Conservation (phyloP, 2,888 invertebrate species). For the Tachystola acroxantha region DNA sequence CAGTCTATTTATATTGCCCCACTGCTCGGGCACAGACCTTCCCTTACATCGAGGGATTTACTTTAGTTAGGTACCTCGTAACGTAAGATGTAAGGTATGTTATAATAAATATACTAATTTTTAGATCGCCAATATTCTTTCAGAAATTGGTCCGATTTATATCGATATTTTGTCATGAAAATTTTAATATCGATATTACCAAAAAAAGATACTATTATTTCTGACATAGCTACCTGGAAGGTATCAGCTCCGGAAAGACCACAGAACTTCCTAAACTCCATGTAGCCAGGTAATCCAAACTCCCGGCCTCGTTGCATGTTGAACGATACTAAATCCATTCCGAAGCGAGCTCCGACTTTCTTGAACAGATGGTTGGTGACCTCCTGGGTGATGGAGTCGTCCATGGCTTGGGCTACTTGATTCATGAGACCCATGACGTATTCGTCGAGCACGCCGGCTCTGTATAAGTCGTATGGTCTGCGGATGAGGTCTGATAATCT, state of each 20-base stretch:
- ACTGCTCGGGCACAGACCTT: too few species aligned
- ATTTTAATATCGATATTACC: too few species aligned
- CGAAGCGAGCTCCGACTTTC: conserved; percentile 86
- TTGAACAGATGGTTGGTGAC: conserved; percentile 96
- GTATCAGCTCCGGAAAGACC: conserved; percentile 87
- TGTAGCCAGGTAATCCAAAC: conserved; percentile 94
- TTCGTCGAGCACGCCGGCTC: conserved; percentile 93
- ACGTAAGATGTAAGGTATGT: too few species aligned
- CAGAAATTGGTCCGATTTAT: too few species aligned
- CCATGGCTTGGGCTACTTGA: conserved; percentile 96
- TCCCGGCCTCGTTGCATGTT: conserved; percentile 96
- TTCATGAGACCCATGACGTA: conserved; percentile 96
- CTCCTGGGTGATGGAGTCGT: conserved; percentile 93
- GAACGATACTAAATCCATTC: conserved; percentile 94
- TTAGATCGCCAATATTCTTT: too few species aligned
- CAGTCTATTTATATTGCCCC: too few species aligned
- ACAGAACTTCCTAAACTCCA: conserved; percentile 89
- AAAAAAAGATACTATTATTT: too few species aligned
- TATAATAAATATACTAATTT: too few species aligned
- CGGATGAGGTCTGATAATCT: conserved; percentile 92
- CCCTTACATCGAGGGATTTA: too few species aligned
- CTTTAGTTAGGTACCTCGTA: too few species aligned
- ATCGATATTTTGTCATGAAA: too few species aligned
- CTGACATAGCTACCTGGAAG: too few species aligned
- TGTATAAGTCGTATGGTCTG: conserved; percentile 92